These are phyloP conservation scores for Peromyscus nudipes DNA, from an alignment of 2,797 vertebrate genomes.

Conservation along the genomic window DNA sequence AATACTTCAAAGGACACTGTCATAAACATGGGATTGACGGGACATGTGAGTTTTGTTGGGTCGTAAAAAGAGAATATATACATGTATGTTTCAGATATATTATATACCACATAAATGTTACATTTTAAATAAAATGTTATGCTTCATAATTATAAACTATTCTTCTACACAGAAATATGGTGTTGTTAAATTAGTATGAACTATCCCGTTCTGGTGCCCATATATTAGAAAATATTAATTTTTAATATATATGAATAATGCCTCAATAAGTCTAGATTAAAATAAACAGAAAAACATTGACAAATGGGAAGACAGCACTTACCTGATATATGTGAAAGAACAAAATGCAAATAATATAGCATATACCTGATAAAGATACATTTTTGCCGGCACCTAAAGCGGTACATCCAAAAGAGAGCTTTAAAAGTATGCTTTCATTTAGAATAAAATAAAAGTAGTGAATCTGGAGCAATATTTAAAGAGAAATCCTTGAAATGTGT, in stretches of 20 bases:
- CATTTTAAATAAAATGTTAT: slow-evolving; percentile 25
- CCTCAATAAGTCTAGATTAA: background rate
- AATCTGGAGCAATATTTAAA: background rate
- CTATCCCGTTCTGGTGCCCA: background rate
- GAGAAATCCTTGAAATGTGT: background rate
- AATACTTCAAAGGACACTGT: slow-evolving; percentile 37
- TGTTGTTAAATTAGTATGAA: background rate
- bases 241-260: background rate
- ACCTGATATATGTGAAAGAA: background rate
- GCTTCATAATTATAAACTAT: background rate
- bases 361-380: background rate
- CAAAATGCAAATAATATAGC: background rate
- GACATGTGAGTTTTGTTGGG: background rate
- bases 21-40: slow-evolving; percentile 42
- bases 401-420: background rate
- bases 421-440: background rate
- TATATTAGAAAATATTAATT: background rate
- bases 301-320: background rate
- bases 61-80: background rate
- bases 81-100: background rate
- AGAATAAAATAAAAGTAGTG: background rate
- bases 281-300: background rate
- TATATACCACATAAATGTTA: background rate
- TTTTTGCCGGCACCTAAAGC: background rate
- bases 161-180: background rate